These are phyloP conservation scores for Nothoprocta pentlandii DNA, from an alignment of 2,113 vertebrate genomes.

Conservation along the genomic window DNA sequence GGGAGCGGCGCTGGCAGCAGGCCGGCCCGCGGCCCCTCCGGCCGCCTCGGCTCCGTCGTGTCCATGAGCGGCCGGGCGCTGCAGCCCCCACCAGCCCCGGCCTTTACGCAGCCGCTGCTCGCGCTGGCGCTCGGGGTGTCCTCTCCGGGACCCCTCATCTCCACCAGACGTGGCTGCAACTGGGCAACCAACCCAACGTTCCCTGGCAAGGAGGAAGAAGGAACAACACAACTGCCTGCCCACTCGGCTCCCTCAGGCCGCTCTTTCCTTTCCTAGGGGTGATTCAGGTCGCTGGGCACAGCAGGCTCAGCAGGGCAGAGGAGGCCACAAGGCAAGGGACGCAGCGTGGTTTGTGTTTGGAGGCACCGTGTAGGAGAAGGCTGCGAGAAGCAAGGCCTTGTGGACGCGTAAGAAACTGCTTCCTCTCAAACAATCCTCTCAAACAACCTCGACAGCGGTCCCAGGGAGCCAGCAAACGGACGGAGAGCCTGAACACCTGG, in stretches of 20 bases:
- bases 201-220: neutral
- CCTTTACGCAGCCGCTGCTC: fast-evolving
- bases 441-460: neutral
- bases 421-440: no score
- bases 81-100: no score
- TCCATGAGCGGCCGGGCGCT: neutral
- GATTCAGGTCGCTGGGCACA: no score
- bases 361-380: neutral
- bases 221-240: fast-evolving
- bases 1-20: no score
- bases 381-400: neutral
- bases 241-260: neutral
- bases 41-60: no score
- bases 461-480: neutral
- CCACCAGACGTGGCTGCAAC: fast-evolving
- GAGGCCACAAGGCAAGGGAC: neutral
- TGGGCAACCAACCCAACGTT: no score
- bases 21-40: no score
- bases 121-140: fast-evolving
- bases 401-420: neutral
- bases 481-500: neutral
- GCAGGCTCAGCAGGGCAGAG: neutral
- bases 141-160: neutral
- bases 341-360: no score
- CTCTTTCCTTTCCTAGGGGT: no score